Evolutionary conservation across 1,140 invertebrate species (phyloP), one percentile per base, ranked within the genome.

Genomic region (Drosophila setifemur): DNA sequence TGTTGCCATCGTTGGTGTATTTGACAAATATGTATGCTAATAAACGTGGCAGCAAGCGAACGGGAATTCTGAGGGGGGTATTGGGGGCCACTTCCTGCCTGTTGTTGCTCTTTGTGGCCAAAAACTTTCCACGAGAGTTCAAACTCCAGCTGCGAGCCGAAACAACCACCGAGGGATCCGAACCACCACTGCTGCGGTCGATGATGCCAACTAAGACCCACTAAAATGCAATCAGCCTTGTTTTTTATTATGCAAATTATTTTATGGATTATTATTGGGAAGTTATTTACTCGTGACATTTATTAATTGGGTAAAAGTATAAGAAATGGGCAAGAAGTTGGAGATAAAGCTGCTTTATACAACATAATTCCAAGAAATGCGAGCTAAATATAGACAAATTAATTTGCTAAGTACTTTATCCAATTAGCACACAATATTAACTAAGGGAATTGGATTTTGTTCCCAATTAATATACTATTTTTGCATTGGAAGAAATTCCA

Each of bases 21-120:
- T 82, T 83, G 73, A 82, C 78, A 82, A 82, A 82, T 82, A 82
- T 82, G 77, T 82, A 82, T 82, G 78, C 78, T 83, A 82, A 82
- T 82, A 82, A 82, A 82, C 73, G 78, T 71, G 67, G 40, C 52
- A 72, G 47, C 40, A 54, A 61, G 39, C 54, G 40, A 11, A n/a
- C 16, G 23, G 16, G 14, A 50, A 25, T 11, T 11, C 16, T 23
- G 12, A 14, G 31, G 29, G 21, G 2, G 21, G 21, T 3, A 3
- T 23, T 23, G 21, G 2, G 21, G 31, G 31, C 14, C 12, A 14
- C 40, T 47, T 45, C 49, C 50, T 45, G 47, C 39, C 35, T 52
- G 26, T 61, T 63, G 48, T 44, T 71, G 47, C 44, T 71, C 53
- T 47, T 49, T 73, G 60, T 43, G 67, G 55, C 55, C 47, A 52